Base-by-base conservation (phyloP, 2,888 invertebrate species). In the Dryococelus australis region DNA sequence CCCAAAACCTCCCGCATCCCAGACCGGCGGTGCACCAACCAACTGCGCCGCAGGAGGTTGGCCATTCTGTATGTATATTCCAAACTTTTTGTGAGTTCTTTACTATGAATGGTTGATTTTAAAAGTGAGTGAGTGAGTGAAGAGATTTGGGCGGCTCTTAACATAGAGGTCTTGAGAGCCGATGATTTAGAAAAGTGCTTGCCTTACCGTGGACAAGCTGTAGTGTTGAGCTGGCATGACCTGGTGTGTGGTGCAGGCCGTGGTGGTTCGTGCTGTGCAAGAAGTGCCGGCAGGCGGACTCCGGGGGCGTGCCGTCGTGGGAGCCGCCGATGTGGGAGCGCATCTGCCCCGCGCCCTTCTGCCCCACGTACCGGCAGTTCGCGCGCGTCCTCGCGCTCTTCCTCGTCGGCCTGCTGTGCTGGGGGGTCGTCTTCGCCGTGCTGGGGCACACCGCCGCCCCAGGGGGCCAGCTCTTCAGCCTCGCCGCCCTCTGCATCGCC, bases 181-280 rank as follows among this genome's bases (percentile, higher is more conserved):
- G 1, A 35, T 35, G 4, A 35, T 35, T 35, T 35, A n/a, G n/a
- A n/a, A n/a, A n/a, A n/a, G n/a, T n/a, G n/a, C n/a, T n/a, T n/a
- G n/a, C n/a, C 4, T 35, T 35, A 35, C 35, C 1, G 35, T 35
- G 1, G 4, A 35, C 2, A 35, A 35, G 35, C 35, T 35, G 35
- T 35, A 4, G 35, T 35, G 35, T 35, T 35, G 35, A 35, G 35
- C 35, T 35, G 35, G 35, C 35, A 4, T 35, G 35, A 35, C 35
- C 35, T 35, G 47, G 65, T 16, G 65, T 16, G 20, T 65, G 65
- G 2, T n/a, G 24, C 88, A 89, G 89, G 91, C 97, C 97, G 88
- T 97, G 97, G 97, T 95, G 97, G 94, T 97, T 95, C 92, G 93
- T 95, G 88, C 96, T 97, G 92, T 97, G 97, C 91, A 93, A 96